These are phyloP conservation scores for Rotaria magnacalcarata DNA, from an alignment of 2,888 invertebrate genomes.

Conservation along the genomic window DNA sequence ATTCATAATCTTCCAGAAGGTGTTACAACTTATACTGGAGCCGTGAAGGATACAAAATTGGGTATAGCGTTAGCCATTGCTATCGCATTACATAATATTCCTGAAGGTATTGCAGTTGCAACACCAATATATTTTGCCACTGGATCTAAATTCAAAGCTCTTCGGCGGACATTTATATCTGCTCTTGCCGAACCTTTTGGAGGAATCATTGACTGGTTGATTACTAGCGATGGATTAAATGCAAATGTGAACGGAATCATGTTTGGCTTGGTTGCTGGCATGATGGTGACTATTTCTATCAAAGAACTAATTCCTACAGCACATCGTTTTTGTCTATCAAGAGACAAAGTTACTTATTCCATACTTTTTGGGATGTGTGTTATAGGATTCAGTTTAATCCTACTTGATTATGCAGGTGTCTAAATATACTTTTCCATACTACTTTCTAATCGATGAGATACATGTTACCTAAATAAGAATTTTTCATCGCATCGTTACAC, in stretches of 20 bases:
- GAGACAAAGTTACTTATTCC: background rate
- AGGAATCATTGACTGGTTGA: background rate
- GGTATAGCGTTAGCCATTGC: background rate
- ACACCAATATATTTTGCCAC: background rate
- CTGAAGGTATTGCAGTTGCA: background rate
- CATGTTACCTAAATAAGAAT: no score
- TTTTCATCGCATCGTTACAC: no score
- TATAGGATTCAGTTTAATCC: background rate
- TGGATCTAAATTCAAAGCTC: background rate
- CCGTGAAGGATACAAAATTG: background rate
- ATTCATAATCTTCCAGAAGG: background rate
- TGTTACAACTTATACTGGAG: background rate
- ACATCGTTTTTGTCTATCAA: background rate
- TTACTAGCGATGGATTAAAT: background rate
- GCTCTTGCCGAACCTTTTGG: slow-evolving; percentile 8
- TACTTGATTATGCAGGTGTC: background rate
- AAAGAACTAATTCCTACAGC: slow-evolving; percentile 20
- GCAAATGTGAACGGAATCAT: background rate
- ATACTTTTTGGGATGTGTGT: background rate
- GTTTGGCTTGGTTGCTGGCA: background rate
- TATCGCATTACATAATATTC: slow-evolving; percentile 10
- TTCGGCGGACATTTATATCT: background rate
- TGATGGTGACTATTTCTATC: background rate
- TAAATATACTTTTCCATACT: no score
- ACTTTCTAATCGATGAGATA: no score